Base-by-base conservation (phyloP, 2,113 vertebrate species). In the Malurus elegans region DNA sequence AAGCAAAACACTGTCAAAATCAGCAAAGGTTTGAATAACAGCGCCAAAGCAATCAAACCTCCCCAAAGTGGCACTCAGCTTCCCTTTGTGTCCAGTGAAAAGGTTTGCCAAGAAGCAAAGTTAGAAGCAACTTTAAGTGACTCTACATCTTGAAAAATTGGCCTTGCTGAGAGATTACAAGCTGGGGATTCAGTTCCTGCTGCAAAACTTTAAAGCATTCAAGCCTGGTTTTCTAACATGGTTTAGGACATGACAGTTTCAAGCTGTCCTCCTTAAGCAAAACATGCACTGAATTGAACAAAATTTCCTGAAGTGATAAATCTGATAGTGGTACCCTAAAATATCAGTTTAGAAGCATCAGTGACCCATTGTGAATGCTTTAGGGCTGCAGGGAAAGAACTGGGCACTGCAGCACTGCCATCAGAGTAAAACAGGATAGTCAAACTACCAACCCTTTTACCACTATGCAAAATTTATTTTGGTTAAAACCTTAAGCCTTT, bases 401-500 rank as follows among this genome's bases (percentile, higher is more conserved):
- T 20, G 24, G 45, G 66, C 50, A 60, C 45, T 84, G 48, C 72
- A 58, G 23, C 25, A 5, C 50, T 94, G 73, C 85, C 61, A 23
- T 54, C 82, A 86, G 38, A 89, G 79, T 84, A 87, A 87, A 94
- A 95, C 88, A 84, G 44, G 21, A 31, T 5, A 72, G 60, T 67
- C 65, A 87, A 82, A 84, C 53, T 73, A 83, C 57, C 66, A 84
- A 48, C 66, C 87, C 58, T 88, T 90, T 61, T 36, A 73, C 51
- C 62, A 38, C 70, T 85, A 28, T 26, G 42, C 29, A 86, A 66
- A 92, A 80, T 38, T 47, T 91, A 56, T 53, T 50, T 36, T 62
- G 61, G 54, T 94, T 92, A 79, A 92, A 91, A 86, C 24, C 20
- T 31, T 88, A 87, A 73, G 90, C 50, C 80, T 78, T 93, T 93